Evolutionary conservation across 2,113 vertebrate species (phyloP), one percentile per base, ranked within the genome.

Genomic region (Amblyopsis rosae): DNA sequence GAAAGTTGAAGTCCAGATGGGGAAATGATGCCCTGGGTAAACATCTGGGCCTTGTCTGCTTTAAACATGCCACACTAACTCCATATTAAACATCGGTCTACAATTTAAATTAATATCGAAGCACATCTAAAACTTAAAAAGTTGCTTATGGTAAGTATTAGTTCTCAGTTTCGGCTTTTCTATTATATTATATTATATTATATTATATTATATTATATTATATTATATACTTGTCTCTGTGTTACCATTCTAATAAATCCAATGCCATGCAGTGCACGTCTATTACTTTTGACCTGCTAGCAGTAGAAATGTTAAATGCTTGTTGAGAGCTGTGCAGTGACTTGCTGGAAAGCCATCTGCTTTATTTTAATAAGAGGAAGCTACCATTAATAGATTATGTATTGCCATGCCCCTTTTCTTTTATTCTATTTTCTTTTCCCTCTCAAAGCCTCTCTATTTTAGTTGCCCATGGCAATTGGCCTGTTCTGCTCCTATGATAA

Each of bases 291-390:
- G 73, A 65, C 77, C 75, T 76, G 73, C 74, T 85, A 82, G 83
- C 84, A 81, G 64, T 76, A 76, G 74, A 83, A 85, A 88, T 91
- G 90, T 90, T 85, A 90, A 88, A 85, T 90, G 87, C 89, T 89
- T 89, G 83, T 77, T 83, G 72, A 68, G 81, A 90, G 86, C 76
- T 91, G 86, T 89, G 81, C 56, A 76, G 80, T 83, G 82, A 89
- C 80, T 86, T 90, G 86, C 78, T 70, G 81, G 86, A 86, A 90
- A 92, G 82, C 73, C 74, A 75, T 80, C 77, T 77, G 82, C 73
- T 69, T 74, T 77, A 70, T 77, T 80, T 80, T 86, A 87, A 89
- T 83, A 79, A 41, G 80, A 90, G 85, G 87, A 90, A 87, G 81
- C 86, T 69, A 72, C 79, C 81, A 89, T 93, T 90, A 90, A 91